phyloP scores from a whole-genome alignment of 2,113 vertebrate species.

The Larimichthys polyactis region DNA sequence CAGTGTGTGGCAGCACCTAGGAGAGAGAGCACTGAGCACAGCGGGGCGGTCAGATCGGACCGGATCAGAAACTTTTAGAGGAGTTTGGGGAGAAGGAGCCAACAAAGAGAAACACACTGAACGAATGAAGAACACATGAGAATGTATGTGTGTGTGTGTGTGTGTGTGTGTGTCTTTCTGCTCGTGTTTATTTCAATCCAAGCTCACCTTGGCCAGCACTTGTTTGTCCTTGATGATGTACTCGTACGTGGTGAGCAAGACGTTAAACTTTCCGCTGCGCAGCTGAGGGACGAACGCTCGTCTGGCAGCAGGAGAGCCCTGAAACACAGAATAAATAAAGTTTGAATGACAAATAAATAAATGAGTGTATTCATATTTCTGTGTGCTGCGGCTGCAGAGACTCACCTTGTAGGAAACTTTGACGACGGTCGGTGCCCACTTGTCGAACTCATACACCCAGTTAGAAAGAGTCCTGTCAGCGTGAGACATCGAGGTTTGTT shows the following conservation, averaged over 20 bases:
- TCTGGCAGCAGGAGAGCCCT: constrained; percentile 96
- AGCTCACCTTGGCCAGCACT: constrained; percentile 94
- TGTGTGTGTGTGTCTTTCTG: neutral
- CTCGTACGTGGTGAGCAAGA: constrained; percentile 95
- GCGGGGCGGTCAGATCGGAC: constrained; percentile 59
- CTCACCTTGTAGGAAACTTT: constrained; percentile 97
- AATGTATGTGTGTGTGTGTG: neutral
- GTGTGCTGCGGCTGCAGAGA: neutral
- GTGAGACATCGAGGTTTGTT: neutral
- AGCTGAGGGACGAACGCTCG: constrained; percentile 94
- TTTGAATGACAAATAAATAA: no score
- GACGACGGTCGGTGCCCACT: constrained; percentile 97
- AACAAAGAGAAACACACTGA: constrained; percentile 22
- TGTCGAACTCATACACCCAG: constrained; percentile 99
- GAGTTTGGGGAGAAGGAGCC: constrained; percentile 17
- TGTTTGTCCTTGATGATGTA: constrained; percentile 99
- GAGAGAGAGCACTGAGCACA: constrained; percentile 74
- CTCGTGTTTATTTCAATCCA: no score
- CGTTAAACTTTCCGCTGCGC: constrained; percentile 96
- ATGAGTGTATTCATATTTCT: no score
- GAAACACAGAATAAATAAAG: neutral
- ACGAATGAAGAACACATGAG: neutral
- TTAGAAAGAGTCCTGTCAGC: constrained; percentile 93
- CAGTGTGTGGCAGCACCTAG: constrained; percentile 71
- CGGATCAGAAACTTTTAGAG: constrained; percentile 27